Base-by-base conservation (phyloP, 2,888 invertebrate genomes). In the Adineta ricciae region DNA sequence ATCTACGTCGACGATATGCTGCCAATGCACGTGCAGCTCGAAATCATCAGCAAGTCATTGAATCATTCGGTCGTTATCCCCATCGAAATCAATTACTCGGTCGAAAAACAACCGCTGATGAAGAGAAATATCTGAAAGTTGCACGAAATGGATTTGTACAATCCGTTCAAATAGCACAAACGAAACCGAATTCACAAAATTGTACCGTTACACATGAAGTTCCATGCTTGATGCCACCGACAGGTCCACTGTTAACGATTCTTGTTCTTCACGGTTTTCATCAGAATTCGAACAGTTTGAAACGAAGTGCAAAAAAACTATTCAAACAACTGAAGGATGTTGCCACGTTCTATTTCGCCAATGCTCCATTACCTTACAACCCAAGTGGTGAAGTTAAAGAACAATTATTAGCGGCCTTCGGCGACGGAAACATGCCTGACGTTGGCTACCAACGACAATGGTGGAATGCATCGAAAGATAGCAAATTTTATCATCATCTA, bases 261-360 rank as follows among this genome's bases (percentile, higher is more conserved):
- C 36, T 84, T 49, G 82, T 84, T 52, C 54, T 84, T 27, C 84
- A 84, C n/a, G 84, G 84, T 49, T 54, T 84, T 46, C 50, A 83
- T 38, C 84, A 84, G 72, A 83, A 56, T 83, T 9, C 84, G 9
- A 84, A 84, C 36, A 84, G 83, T 54, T 8, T 84, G 9, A 84
- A 84, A 83, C 82, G 83, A 83, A 83, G 84, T 46, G 46, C 36
- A 2, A 32, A 64, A 41, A n/a, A 46, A 19, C 38, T 84, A 0
- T 24, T 52, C 50, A 36, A 56, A 46, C 56, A 50, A 83, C 27
- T 32, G 1, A 84, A 84, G n/a, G 52, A 38, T 5, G 3, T 54
- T n/a, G 32, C 52, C 7, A 54, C 21, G 0, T 84, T 54, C 82
- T 84, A 50, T 50, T 50, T 7, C 19, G 50, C 83, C 36, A 46